A percentile compares a stretch with the other conserved stretches of the same genome.
phyloP scores from a whole-genome alignment of 2,113 vertebrate genomes.

The Micromys minutus region DNA sequence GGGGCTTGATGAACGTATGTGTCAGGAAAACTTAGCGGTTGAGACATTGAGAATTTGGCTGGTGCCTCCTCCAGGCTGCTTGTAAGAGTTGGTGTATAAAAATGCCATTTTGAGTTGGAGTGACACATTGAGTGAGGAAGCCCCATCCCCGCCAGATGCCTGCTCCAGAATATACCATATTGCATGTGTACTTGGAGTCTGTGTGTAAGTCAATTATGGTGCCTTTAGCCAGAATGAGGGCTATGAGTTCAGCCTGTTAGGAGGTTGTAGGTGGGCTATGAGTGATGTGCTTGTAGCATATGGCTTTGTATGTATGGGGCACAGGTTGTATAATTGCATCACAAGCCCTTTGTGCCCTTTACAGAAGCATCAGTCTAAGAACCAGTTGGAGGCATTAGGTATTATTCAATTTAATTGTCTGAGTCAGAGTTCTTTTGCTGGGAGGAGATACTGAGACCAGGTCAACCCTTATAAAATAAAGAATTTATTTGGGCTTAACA shows the following conservation, averaged over 20 bases:
- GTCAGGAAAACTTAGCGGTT: not conserved
- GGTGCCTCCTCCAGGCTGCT: not conserved
- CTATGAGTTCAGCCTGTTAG: not conserved
- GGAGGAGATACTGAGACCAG: not conserved
- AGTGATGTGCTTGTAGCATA: not conserved
- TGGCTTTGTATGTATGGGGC: not conserved
- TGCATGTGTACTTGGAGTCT: not conserved
- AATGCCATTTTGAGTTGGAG: not conserved
- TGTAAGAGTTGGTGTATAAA: not conserved
- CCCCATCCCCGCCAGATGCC: not conserved
- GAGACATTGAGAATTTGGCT: not conserved
- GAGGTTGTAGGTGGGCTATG: not conserved
- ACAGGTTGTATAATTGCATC: not conserved
- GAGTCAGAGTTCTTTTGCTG: not conserved
- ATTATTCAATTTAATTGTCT: not conserved
- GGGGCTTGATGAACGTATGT: too few species aligned
- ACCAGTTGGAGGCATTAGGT: not conserved
- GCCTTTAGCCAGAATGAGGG: not conserved
- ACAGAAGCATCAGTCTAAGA: not conserved
- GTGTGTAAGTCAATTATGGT: not conserved
- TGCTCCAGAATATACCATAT: not conserved
- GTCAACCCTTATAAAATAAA: not conserved
- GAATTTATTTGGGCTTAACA: not conserved
- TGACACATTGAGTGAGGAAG: not conserved
- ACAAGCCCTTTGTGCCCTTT: not conserved